These are phyloP conservation scores for Bujurquina vittata DNA, from an alignment of 2,113 vertebrate species.

Conservation along the genomic window DNA sequence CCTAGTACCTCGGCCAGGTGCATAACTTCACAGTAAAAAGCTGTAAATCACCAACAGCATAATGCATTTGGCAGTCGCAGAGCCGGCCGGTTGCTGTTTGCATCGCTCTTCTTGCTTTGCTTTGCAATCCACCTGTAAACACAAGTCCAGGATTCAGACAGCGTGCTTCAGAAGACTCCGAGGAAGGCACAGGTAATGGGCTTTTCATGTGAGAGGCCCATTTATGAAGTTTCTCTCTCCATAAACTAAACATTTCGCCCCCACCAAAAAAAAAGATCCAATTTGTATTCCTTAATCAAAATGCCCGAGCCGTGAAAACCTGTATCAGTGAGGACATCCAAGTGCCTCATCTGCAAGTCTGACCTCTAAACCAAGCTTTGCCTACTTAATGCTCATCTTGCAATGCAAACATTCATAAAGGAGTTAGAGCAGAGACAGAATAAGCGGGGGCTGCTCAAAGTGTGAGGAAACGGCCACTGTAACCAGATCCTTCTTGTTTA, in stretches of 20 bases:
- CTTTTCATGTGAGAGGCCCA: constrained; percentile 56
- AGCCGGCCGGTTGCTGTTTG: constrained; percentile 16
- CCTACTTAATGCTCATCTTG: constrained; percentile 42
- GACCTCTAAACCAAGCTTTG: constrained; percentile 57
- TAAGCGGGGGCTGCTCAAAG: neutral
- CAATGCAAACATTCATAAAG: constrained; percentile 52
- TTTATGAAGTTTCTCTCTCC: constrained; percentile 49
- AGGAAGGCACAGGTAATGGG: constrained; percentile 49
- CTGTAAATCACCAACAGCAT: constrained; percentile 45
- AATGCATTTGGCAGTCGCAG: constrained; percentile 32
- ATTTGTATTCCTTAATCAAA: constrained; percentile 58
- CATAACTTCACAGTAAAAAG: constrained; percentile 34
- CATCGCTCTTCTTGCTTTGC: constrained; percentile 24
- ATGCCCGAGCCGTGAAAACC: constrained; percentile 43
- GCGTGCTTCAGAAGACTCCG: constrained; percentile 22
- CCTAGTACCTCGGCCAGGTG: constrained; percentile 4
- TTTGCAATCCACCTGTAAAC: constrained; percentile 34
- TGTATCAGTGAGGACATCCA: constrained; percentile 21
- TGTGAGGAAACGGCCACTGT: constrained; percentile 45
- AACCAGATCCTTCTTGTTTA: constrained; percentile 71
- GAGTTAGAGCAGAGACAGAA: constrained; percentile 17
- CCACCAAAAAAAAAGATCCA: constrained; percentile 18
- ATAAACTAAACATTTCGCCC: constrained; percentile 44
- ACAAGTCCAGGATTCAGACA: constrained; percentile 23
- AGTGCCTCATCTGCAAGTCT: constrained; percentile 57